Evolutionary conservation across 1,140 invertebrate genomes (phyloP), one percentile per base, ranked within the genome.

Genomic region (Neodiprion fabricii): DNA sequence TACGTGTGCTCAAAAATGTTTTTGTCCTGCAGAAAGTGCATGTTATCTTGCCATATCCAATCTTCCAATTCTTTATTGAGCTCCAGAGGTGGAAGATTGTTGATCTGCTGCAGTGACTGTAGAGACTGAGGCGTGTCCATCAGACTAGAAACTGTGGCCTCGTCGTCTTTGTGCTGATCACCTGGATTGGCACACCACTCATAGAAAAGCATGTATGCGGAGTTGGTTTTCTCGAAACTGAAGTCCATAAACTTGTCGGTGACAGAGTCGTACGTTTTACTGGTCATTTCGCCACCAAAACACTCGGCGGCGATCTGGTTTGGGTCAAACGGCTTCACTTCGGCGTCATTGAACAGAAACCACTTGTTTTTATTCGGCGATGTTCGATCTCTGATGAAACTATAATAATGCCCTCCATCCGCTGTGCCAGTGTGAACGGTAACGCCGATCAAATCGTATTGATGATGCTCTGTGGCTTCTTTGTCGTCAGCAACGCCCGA

Each of bases 241-340:
- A 98, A 97, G 83, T 99, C 97, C 94, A 98, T 96, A 82, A 98
- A 98, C 83, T 98, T 98, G 80, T 98, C 97, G 1, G 96, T 97
- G 2, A 97, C 96, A 1, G 96, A 96, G 84, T 98, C 97, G 83
- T 98, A 98, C 0, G 96, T 98, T 90, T 98, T 98, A 81, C 96
- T 98, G 3, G 96, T 98, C 95, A 98, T 97, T 89, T 98, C 97
- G 9, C 97, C 97, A 1, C 97, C 97, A 89, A 98, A 99, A 87
- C 97, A 98, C 85, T 98, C 97, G 0, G 95, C 92, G 0, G 96
- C 96, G 73, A 99, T 95, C 86, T 98, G 96, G 80, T 94, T 95
- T 0, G 96, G 95, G 91, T 99, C 97, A 85, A 98, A 99, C 0
- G 95, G 94, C 86, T 98, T 98, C 0, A 99, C 97, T 86, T 98